Base-by-base conservation (phyloP, 2,888 invertebrate species). In the Polymixis flavicincta region DNA sequence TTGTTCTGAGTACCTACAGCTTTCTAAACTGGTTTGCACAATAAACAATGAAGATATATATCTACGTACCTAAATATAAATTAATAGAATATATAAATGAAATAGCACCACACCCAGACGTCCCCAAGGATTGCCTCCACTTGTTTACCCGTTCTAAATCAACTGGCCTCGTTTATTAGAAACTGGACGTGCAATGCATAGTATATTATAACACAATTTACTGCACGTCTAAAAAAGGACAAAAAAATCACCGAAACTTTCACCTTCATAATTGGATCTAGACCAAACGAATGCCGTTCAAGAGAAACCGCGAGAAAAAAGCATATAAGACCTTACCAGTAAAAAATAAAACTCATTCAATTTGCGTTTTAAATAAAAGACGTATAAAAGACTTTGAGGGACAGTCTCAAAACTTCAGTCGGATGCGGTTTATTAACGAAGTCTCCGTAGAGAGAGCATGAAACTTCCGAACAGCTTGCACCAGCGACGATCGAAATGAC, bases 361-460 rank as follows among this genome's bases (percentile, higher is more conserved):
- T 83, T 71, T 71, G 54, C 71, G 57, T 83, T 85, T 71, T 48
- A 76, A 64, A 82, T 65, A 68, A 64, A 68, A 14, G 50, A 60
- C 42, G 28, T 67, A 37, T 48, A 54, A 48, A 71, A 79, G 74
- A 72, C 74, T 84, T 65, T 52, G 50, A 32, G 25, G 70, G 61
- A 71, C 71, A 74, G 78, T 65, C 74, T 75, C 48, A 63, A 81
- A 87, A 86, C 81, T 87, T 85, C 65, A 77, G 74, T 81, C 71
- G 71, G 74, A 81, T 84, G 84, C 75, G 85, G 88, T 90, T 89
- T 88, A 88, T 85, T 89, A 90, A 85, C 84, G 78, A 85, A 82
- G 80, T 86, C 80, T 74, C 80, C 71, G 74, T 71, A 67, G 82
- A 78, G 83, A 79, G 87, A 78, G 71, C 76, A 83, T 82, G 81